Conservation (phyloP, 2,888 invertebrate genomes). For the Eupithecia exiguata region DNA sequence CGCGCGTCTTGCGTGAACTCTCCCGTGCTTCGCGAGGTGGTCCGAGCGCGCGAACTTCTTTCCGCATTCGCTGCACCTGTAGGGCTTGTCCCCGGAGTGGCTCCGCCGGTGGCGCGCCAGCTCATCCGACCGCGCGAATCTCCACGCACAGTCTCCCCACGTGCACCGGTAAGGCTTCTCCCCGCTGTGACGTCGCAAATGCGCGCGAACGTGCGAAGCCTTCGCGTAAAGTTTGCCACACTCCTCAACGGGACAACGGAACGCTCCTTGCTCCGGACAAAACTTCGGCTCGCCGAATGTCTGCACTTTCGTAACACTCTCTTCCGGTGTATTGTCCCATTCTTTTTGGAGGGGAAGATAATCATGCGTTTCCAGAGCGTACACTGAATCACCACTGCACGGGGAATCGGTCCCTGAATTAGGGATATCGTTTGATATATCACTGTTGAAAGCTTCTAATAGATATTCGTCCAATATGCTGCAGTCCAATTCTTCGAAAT, state of each 20-base stretch:
- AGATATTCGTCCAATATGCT: conserved; percentile 74
- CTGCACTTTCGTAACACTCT: conserved; percentile 56
- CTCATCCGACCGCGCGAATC: conserved; percentile 97
- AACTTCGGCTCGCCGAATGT: conserved; percentile 75
- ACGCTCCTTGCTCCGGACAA: conserved; percentile 82
- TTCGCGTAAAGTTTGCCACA: conserved; percentile 94
- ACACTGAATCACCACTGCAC: conserved; percentile 59
- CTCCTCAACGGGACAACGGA: conserved; percentile 87
- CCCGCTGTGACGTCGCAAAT: conserved; percentile 92
- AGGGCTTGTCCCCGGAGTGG: conserved; percentile 98
- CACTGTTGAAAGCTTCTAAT: conserved; percentile 67
- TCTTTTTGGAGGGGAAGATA: conserved; percentile 51
- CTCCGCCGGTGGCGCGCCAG: conserved; percentile 95
- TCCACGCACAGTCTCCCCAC: conserved; percentile 94
- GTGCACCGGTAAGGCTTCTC: conserved; percentile 90
- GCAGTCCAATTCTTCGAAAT: conserved; percentile 74
- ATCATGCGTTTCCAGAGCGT: conserved; percentile 59
- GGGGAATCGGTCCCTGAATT: conserved; percentile 58
- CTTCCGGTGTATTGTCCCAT: conserved; percentile 49
- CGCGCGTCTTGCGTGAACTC: conserved; percentile 89
- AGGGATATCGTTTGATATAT: conserved; percentile 62
- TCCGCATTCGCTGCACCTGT: conserved; percentile 93
- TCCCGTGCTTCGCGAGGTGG: conserved; percentile 96
- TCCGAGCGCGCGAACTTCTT: conserved; percentile 97
- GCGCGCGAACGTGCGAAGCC: conserved; percentile 95